Evolutionary conservation across 2,113 vertebrate genomes (phyloP), one percentile per base, ranked within the genome.

Genomic region (Lophura nycthemera): DNA sequence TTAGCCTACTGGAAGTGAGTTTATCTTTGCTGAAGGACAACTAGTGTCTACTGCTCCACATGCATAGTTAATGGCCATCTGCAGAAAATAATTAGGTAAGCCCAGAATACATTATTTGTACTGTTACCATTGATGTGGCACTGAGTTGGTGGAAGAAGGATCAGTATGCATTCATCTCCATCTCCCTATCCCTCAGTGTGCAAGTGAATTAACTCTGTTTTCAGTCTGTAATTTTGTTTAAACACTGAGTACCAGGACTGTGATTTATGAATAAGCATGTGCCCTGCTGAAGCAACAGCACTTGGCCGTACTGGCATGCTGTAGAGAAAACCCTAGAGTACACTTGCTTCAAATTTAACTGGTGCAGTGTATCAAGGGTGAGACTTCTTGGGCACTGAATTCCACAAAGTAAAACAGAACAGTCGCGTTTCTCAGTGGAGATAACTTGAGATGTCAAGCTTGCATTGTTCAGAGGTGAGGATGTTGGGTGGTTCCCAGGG

Each of bases 1-100:
- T 97, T 94, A 95, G 89, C 91, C 54, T 14, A 8, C 21, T 67
- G 95, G 92, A 74, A 85, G 77, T 10, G 80, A 81, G 92, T 93
- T 92, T 92, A 42, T 92, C 90, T 6, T 24, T 54, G 83, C 91
- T 69, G 92, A 94, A 93, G 93, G 95, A 88, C 89, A 92, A 60
- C 4, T 43, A 17, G 65, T 74, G 36, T 1, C 11, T 54, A 42
- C 60, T 88, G 90, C 75, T 56, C 66, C 29, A 2, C 36, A 10
- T 48, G 10, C 13, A 32, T 38, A 56, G 88, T 79, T 93, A 90
- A 94, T 88, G 96, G 86, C 94, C 66, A 22, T 72, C 92, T 64
- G 50, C 54, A 63, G 91, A 61, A 56, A 59, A 86, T 59, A 50
- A 91, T 71, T 54, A 50, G 72, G 57, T 19, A 75, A 89, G 93